Evolutionary conservation across 2,113 vertebrate species (phyloP), one percentile per base, ranked within the genome.

Genomic region (Grus americana): DNA sequence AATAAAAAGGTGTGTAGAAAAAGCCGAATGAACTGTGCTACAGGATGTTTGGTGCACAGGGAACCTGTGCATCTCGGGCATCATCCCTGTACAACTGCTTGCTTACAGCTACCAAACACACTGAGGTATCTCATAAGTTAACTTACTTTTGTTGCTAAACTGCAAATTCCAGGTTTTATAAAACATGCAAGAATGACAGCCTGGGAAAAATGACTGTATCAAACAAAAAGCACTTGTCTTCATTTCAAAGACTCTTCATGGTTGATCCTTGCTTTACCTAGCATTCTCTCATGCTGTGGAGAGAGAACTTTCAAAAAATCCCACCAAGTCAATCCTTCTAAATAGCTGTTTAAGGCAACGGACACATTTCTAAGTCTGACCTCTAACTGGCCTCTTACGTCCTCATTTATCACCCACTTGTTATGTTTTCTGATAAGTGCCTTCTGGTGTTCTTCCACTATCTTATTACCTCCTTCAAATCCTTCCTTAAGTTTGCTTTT

Each of bases 71-170:
- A 8, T 49, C 47, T 85, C 0, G 0, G n/a, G 11, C 13, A 44
- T 4, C 17, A 9, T 34, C n/a, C 15, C 3, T 3, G 5, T 16
- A 23, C 8, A 2, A 2, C 7, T 36, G 12, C 15, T 68, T 50
- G 72, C 57, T 59, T 66, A 32, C 3, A 40, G 49, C 16, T 55
- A 29, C 44, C 14, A 58, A n/a, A 32, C 3, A 4, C 18, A 23
- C 27, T 22, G 44, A 12, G 10, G 20, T 49, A 59, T 74, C 46
- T 66, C 34, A 2, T 5, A 42, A 57, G 4, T 40, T 40, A 54
- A 50, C 16, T 80, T 61, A 54, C 14, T 49, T 11, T 27, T 44
- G 22, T 23, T 71, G 32, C 30, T 82, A 1, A 79, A 70, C 20
- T 52, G 34, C 23, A 38, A 74, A 66, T 71, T 71, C 42, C 12